Base-by-base conservation (phyloP, 23 tunicate genomes). In the Diplosoma virens region DNA sequence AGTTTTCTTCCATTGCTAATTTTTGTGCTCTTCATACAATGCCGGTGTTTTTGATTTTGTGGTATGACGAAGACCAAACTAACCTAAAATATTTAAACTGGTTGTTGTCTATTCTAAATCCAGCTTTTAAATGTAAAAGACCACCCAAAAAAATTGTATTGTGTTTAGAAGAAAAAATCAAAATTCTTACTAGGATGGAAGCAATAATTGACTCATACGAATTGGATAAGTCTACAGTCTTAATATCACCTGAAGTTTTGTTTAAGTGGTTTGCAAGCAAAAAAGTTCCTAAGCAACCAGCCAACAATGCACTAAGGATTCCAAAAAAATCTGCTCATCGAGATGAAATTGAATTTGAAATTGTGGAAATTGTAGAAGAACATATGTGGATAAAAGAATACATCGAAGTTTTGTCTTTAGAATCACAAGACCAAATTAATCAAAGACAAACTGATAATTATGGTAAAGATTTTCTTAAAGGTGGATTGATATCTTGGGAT, bases 401-500 rank as follows among this genome's bases (percentile, higher is more conserved):
- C 66, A 25, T 79, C 14, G 55, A 66, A 30, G 83, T 79, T 16
- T 45, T 79, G 35, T 4, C 75, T 17, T 17, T 65, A 20, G 0
- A 37, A 32, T 25, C 28, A 22, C 33, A n/a, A 27, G 37, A 34
- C 5, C 7, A 24, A 27, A 21, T 7, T 6, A 16, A 31, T 11
- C 28, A 6, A 18, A 3, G 37, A 47, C 58, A 71, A 27, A 60
- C 60, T 3, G 68, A 75, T 17, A 37, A 74, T 22, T 18, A 77
- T 0, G 91, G 91, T 1, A 66, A 79, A 71, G 84, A 85, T 1
- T 85, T 78, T 46, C 67, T 85, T 7, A 78, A 60, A 60, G 91
- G 91, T 0, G 80, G 80, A 1, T 46, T 33, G 32, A 16, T 78
- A 33, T 27, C 59, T 0, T 85, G 91, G 91, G 75, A 70, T 7